phyloP scores from a whole-genome alignment of 2,113 vertebrate genomes.

The Physeter macrocephalus region DNA sequence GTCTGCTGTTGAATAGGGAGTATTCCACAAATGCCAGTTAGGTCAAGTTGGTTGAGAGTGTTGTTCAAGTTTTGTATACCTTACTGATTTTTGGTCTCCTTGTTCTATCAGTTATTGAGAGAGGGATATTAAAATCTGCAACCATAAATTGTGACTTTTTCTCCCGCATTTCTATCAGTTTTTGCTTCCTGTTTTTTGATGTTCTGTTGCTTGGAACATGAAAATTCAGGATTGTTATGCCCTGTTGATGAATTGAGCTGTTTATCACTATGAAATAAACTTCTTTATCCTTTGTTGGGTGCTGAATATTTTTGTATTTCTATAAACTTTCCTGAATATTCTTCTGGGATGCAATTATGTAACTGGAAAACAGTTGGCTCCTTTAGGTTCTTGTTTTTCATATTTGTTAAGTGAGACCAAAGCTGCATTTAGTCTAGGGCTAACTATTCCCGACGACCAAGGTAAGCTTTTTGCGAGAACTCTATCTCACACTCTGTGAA shows the following conservation, averaged over 20 bases:
- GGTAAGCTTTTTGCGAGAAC: not conserved
- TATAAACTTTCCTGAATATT: not conserved
- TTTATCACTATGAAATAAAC: not conserved
- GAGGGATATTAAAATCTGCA: not conserved
- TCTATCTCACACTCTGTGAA: not conserved
- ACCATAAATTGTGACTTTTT: not conserved
- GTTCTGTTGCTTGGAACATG: not conserved
- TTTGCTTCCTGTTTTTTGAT: slow-evolving; percentile 1
- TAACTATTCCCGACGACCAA: not conserved
- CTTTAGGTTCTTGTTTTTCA: not conserved
- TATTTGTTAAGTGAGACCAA: not conserved
- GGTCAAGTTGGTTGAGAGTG: not conserved
- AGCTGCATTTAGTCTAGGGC: not conserved
- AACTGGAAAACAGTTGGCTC: not conserved
- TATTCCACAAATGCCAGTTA: not conserved
- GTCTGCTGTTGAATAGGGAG: not conserved
- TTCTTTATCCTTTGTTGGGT: not conserved
- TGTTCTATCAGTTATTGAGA: not conserved
- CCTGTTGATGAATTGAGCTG: not conserved
- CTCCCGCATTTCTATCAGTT: not conserved
- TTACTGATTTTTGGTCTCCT: not conserved
- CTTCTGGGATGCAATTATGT: not conserved
- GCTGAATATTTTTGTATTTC: not conserved
- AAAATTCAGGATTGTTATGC: not conserved
- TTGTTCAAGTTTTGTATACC: not conserved